Conservation (phyloP, 23 tunicate genomes). For the Phallusia fumigata region DNA sequence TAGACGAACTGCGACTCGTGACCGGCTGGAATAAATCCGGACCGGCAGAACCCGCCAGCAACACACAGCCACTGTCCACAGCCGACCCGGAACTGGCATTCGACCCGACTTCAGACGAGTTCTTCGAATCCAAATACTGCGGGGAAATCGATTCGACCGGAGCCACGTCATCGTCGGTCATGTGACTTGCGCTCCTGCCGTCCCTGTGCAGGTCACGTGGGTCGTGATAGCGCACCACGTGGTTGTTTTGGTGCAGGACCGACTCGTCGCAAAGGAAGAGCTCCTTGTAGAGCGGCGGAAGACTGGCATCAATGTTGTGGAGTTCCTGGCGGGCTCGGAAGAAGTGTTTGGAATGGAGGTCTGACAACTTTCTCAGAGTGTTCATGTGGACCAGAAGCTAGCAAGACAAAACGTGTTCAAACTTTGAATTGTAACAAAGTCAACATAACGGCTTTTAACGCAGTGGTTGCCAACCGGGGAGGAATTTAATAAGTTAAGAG, state of each 20-base stretch:
- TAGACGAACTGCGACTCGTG: slow-evolving; percentile 27
- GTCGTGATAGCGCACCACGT: not conserved
- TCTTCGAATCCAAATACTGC: not conserved
- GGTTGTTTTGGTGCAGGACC: not conserved
- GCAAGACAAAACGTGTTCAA: not conserved
- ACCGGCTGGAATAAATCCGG: slow-evolving; percentile 5
- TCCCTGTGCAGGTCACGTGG: not conserved
- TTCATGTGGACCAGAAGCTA: slow-evolving; percentile 16
- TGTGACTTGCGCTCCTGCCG: not conserved
- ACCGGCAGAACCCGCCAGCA: slow-evolving; percentile 11
- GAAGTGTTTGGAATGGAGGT: slow-evolving; percentile 30
- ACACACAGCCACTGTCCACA: slow-evolving; percentile 13
- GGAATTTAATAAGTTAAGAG: too few relatives aligned
- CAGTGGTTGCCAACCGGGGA: too few relatives aligned
- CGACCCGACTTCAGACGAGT: slow-evolving; percentile 14
- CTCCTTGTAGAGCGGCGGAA: slow-evolving; percentile 62
- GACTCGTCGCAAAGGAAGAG: slow-evolving; percentile 28
- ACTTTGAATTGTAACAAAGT: too few relatives aligned
- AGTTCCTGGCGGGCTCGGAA: not conserved
- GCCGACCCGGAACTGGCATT: slow-evolving; percentile 28
- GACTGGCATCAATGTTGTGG: not conserved
- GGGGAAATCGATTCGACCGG: slow-evolving; percentile 1
- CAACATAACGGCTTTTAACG: too few relatives aligned
- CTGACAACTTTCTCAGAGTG: slow-evolving; percentile 1
- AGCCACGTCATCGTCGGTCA: not conserved